A percentile compares a stretch with the other conserved stretches of the same genome.
Conservation (phyloP, 2,888 invertebrate genomes). For the Anticlea derivata region DNA sequence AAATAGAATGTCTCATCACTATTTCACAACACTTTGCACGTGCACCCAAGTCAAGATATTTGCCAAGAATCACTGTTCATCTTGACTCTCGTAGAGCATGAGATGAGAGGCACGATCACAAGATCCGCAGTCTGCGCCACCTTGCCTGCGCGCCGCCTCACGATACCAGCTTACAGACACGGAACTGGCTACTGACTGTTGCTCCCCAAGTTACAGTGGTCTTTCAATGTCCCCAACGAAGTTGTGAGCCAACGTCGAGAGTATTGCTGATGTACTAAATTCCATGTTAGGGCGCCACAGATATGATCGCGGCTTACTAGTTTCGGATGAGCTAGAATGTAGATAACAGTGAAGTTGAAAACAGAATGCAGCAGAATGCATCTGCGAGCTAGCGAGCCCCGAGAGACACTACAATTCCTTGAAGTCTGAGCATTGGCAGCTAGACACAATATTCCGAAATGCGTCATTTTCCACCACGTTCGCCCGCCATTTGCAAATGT, state of each 20-base stretch:
- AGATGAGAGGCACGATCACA: conserved; percentile 1
- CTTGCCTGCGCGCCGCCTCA: conserved; percentile 10
- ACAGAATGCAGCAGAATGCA: conserved; percentile 26
- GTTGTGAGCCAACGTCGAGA: conserved; percentile 13
- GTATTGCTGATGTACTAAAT: conserved; percentile 3
- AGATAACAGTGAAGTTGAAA: conserved; percentile 32
- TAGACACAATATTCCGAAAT: conserved; percentile 42
- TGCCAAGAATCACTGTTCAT: conserved; percentile 13
- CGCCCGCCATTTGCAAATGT: conserved; percentile 77
- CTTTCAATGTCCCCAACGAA: conserved; percentile 8
- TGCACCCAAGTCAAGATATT: conserved; percentile 16
- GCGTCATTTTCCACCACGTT: conserved; percentile 67
- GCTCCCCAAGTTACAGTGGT: conserved; percentile 9
- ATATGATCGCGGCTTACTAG: conserved; percentile 8
- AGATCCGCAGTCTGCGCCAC: conserved; percentile 9
- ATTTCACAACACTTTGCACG: conserved; percentile 35
- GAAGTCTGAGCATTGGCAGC: conserved; percentile 32
- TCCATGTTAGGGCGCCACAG: conserved; percentile 5
- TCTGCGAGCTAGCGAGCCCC: conserved; percentile 19
- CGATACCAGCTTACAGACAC: conserved; percentile 13
- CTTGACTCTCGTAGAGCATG: conserved; percentile 9
- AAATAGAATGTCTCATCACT: conserved; percentile 31
- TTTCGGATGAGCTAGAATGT: conserved; percentile 20
- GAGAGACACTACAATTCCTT: conserved; percentile 24
- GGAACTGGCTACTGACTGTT: conserved; percentile 9